These are phyloP conservation scores for Hemicordylus capensis DNA, from an alignment of 2,113 vertebrate species.

Conservation along the genomic window DNA sequence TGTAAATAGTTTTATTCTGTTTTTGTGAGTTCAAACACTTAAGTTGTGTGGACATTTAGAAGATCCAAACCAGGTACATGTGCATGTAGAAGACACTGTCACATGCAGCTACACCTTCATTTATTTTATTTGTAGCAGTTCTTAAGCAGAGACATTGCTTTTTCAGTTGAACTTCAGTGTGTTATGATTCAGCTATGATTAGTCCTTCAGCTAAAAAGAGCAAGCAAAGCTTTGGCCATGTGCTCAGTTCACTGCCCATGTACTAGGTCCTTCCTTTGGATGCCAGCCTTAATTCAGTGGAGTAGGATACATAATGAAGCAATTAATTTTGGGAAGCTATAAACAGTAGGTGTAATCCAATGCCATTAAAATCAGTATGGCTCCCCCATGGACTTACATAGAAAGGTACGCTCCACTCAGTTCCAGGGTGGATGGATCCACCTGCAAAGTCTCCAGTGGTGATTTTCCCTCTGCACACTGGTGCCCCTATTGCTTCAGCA, in stretches of 20 bases:
- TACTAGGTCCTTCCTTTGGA: not conserved
- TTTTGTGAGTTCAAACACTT: not conserved
- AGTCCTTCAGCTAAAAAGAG: not conserved
- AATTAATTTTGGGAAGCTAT: not conserved
- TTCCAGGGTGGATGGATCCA: not conserved
- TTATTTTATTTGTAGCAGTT: not conserved
- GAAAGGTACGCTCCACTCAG: not conserved
- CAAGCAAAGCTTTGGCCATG: not conserved
- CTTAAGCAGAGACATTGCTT: not conserved
- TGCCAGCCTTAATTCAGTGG: not conserved
- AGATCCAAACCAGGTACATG: not conserved
- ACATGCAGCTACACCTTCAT: too few relatives aligned
- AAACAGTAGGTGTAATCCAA: not conserved
- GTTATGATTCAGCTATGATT: too few relatives aligned
- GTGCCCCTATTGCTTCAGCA: not conserved
- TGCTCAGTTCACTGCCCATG: not conserved
- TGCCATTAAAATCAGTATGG: not conserved
- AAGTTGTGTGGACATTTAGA: not conserved
- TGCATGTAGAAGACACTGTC: not conserved
- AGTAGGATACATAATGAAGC: not conserved
- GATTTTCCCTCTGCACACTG: not conserved
- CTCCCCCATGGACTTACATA: not conserved
- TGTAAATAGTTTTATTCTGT: not conserved
- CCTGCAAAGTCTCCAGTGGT: not conserved
- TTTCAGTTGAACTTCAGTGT: not conserved